Evolutionary conservation across 2,113 vertebrate species (phyloP).

Genomic region (Callipepla squamata): DNA sequence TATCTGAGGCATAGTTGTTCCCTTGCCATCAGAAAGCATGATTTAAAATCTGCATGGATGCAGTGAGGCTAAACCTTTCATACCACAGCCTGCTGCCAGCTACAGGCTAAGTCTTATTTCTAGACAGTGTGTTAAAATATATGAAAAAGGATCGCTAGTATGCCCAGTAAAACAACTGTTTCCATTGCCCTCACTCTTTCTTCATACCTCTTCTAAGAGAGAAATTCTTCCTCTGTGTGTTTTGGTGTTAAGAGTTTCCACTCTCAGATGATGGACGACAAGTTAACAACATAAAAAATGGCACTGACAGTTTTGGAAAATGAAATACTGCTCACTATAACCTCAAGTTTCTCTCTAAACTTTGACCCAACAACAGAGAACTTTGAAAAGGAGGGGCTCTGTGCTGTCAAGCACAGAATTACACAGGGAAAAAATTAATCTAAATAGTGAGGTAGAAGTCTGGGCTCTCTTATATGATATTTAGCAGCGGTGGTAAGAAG

Average conservation of each 20-base stretch:
- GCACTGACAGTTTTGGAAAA: slow-evolving; percentile 73
- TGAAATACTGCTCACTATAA: slow-evolving; percentile 75
- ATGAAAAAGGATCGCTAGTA: background rate
- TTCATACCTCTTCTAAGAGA: slow-evolving; percentile 24
- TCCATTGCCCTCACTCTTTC: slow-evolving; percentile 44
- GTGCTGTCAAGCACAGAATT: slow-evolving; percentile 76
- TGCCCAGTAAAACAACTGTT: slow-evolving; percentile 40
- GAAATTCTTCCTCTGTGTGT: slow-evolving; percentile 60
- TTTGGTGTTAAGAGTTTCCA: slow-evolving; percentile 69
- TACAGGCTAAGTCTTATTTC: background rate
- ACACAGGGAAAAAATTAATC: slow-evolving; percentile 69
- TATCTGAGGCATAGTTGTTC: background rate
- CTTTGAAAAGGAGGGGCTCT: slow-evolving; percentile 54
- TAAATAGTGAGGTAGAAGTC: slow-evolving; percentile 76
- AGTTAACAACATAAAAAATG: slow-evolving; percentile 78
- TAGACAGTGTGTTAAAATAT: slow-evolving; percentile 4
- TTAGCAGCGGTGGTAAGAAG: slow-evolving; percentile 80
- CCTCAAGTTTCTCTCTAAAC: slow-evolving; percentile 77
- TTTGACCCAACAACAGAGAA: slow-evolving; percentile 73
- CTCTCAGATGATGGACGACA: slow-evolving; percentile 68
- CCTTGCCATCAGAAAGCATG: background rate
- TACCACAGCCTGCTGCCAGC: background rate
- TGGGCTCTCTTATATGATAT: slow-evolving; percentile 79
- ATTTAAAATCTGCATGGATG: background rate
- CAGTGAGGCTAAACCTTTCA: background rate